Evolutionary conservation across 2,113 vertebrate genomes (phyloP).

Genomic region (Cephalopholis sonnerati): DNA sequence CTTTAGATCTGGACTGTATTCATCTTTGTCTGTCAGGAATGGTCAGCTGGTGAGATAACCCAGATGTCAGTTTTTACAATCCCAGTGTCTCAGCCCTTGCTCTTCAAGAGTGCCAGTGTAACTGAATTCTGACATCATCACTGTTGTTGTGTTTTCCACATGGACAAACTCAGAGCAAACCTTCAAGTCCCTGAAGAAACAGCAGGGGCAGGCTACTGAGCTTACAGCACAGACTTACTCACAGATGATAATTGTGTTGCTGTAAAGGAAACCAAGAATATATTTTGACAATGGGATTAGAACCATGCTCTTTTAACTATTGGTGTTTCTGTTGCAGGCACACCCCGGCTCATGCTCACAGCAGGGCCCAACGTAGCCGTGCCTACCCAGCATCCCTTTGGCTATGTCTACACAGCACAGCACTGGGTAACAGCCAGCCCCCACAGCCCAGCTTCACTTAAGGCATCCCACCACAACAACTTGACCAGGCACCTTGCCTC

Average conservation of each 20-base stretch:
- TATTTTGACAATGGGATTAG: not conserved
- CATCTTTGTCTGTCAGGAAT: slow-evolving; percentile 83
- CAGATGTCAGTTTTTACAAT: slow-evolving; percentile 82
- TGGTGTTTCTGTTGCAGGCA: slow-evolving; percentile 85
- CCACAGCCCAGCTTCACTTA: slow-evolving; percentile 94
- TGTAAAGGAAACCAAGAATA: not conserved
- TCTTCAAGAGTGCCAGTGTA: slow-evolving; percentile 47
- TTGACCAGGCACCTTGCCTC: slow-evolving; percentile 61
- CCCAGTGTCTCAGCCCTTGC: slow-evolving; percentile 56
- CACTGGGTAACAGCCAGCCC: slow-evolving; percentile 90
- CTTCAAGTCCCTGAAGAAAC: slow-evolving; percentile 98
- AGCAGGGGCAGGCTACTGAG: slow-evolving; percentile 99
- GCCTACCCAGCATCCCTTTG: slow-evolving; percentile 95
- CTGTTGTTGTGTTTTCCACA: slow-evolving; percentile 69
- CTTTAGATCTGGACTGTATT: slow-evolving; percentile 83
- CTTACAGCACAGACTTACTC: slow-evolving; percentile 96
- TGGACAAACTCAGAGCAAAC: slow-evolving; percentile 98
- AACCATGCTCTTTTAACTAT: not conserved
- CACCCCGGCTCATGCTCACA: slow-evolving; percentile 98
- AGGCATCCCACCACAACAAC: slow-evolving; percentile 83
- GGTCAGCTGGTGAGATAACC: slow-evolving; percentile 85
- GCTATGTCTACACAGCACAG: slow-evolving; percentile 92
- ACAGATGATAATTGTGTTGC: not conserved
- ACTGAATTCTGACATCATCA: slow-evolving; percentile 31
- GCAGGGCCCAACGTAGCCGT: slow-evolving; percentile 95